Conservation (phyloP, 1,140 invertebrate species). For the Mamestra configurata region DNA sequence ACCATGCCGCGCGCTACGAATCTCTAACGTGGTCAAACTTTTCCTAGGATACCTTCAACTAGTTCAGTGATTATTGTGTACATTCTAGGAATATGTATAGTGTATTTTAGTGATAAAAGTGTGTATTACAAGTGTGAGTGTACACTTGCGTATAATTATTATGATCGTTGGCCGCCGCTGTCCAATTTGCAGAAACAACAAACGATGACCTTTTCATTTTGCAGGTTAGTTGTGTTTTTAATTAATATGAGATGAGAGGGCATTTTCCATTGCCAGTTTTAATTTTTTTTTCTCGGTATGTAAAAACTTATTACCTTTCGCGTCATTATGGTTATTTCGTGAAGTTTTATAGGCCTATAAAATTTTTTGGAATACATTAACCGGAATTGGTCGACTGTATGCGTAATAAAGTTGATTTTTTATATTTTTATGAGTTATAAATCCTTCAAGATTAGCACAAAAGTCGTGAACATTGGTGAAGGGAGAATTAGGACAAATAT, state of each 20-base stretch:
- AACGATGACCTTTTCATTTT: conserved; percentile 77
- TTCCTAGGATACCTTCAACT: conserved; percentile 53
- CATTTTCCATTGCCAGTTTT: conserved; percentile 19
- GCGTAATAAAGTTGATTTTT: conserved; percentile 35
- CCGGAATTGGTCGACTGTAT: conserved; percentile 38
- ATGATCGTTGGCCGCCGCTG: conserved; percentile 59
- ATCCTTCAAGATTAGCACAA: not conserved
- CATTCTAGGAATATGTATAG: conserved; percentile 54
- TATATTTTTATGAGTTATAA: conserved; percentile 46
- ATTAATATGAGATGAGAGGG: conserved; percentile 61
- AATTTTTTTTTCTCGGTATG: conserved; percentile 21
- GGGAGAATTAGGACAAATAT: not conserved
- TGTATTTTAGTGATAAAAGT: conserved; percentile 63
- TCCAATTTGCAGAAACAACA: conserved; percentile 68
- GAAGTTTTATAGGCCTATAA: conserved; percentile 47
- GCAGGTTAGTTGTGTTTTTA: conserved; percentile 81
- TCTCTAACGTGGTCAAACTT: conserved; percentile 60
- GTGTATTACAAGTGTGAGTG: conserved; percentile 61
- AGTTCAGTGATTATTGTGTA: conserved; percentile 53
- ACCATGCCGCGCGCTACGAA: conserved; percentile 60
- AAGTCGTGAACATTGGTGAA: not conserved
- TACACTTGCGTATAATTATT: conserved; percentile 56
- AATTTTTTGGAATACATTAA: conserved; percentile 39
- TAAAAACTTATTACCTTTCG: conserved; percentile 40
- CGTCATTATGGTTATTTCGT: conserved; percentile 24